Base-by-base conservation (phyloP, 1,140 invertebrate genomes). In the Drosophila insularis region DNA sequence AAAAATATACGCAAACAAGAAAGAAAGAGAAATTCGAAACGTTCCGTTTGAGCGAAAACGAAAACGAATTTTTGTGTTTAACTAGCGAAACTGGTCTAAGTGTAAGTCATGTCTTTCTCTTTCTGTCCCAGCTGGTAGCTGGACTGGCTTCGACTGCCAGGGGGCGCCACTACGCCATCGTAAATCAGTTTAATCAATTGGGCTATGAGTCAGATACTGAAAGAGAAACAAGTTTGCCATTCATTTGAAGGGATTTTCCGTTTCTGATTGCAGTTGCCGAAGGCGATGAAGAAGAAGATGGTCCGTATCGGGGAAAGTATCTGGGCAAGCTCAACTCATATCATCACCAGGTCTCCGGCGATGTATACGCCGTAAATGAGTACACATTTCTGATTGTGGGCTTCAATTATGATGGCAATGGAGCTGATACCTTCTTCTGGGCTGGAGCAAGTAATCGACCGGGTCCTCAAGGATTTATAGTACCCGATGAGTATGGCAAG, bases 381-480 rank as follows among this genome's bases (percentile, higher is more conserved):
- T 96, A 94, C 84, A 98, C 97, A 0, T 92, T 98, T 27, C 92
- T 98, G 1, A 92, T 98, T 46, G 95, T 95, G 13, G 94, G 95
- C 35, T 98, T 98, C 80, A 97, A 95, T 90, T 98, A 98, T 79
- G 97, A 98, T 93, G 98, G 98, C 17, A 96, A 97, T 60, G 97
- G 97, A 7, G 95, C 95, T 23, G 97, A 98, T 89, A 96, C 97
- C 4, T 98, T 97, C 92, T 98, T 98, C 91, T 98, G 97, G 97
- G 96, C 97, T 4, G 98, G 97, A 37, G 94, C 96, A n/a, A 94
- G 96, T 0, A 97, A 96, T 80, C 92, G 96, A 27, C 97, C 97
- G 0, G 97, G 97, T 4, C 96, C 97, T 0, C 96, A 98, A 89
- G 97, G 97, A 4, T 98, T 98, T 84, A 97, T 98, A 67, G 95